Evolutionary conservation across 2,888 invertebrate species (phyloP).

Genomic region (Vandiemenella viatica): DNA sequence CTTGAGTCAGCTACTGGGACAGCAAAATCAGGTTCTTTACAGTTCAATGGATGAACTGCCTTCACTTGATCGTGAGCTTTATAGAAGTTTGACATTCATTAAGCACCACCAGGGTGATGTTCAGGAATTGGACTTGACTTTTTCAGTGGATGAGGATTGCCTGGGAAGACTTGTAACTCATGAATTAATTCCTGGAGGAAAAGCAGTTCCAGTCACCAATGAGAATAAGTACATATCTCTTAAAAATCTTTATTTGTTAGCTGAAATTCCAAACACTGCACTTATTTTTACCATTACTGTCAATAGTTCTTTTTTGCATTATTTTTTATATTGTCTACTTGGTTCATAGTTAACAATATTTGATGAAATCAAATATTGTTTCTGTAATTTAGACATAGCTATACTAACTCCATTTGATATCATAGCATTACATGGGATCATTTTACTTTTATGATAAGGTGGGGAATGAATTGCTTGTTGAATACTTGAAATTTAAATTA

Average conservation of each 20-base stretch:
- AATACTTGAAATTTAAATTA: no score
- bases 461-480: no score
- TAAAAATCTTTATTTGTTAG: no score
- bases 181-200: conserved; percentile 90
- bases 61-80: conserved; percentile 88
- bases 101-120: conserved; percentile 85
- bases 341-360: no score
- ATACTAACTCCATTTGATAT: no score
- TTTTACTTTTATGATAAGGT: no score
- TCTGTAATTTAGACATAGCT: no score
- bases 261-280: background rate
- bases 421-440: no score
- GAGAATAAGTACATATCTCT: conserved; percentile 81
- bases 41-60: conserved; percentile 97
- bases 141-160: conserved; percentile 89
- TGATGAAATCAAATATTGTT: no score
- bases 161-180: conserved; percentile 88
- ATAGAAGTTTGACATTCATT: conserved; percentile 87
- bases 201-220: conserved; percentile 82
- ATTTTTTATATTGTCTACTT: background rate
- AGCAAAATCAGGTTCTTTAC: conserved; percentile 83
- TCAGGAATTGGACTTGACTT: conserved; percentile 83
- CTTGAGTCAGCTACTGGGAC: conserved; percentile 85
- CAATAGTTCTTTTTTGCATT: background rate
- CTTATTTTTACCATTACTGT: background rate